phyloP scores from a whole-genome alignment of 2,797 vertebrate species.

The Sebastes vulpes region DNA sequence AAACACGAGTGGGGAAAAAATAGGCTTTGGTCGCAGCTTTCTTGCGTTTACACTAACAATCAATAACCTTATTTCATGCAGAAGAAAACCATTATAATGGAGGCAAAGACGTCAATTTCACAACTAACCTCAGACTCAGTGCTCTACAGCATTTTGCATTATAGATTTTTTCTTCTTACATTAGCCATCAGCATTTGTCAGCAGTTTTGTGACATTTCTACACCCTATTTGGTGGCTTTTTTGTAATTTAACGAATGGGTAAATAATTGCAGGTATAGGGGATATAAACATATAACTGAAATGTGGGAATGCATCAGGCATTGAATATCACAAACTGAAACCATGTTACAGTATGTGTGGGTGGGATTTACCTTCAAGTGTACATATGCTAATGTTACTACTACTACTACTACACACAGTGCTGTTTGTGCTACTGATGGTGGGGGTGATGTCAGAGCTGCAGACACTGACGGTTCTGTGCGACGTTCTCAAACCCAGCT shows the following conservation, averaged over 20 bases:
- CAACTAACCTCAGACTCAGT: background rate
- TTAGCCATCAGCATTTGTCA: background rate
- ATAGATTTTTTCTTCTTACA: constrained; percentile 6
- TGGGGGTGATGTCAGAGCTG: constrained; percentile 36
- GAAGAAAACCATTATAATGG: constrained; percentile 16
- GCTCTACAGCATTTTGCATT: background rate
- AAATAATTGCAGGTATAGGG: background rate
- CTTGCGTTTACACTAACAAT: background rate
- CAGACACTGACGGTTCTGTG: constrained; percentile 21
- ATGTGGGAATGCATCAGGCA: background rate
- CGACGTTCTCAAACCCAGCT: constrained; percentile 28
- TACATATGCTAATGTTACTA: constrained; percentile 8
- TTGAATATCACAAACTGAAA: background rate
- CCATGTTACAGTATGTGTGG: background rate
- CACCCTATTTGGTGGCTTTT: background rate
- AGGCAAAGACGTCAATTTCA: background rate
- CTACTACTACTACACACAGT: constrained; percentile 8
- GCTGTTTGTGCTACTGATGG: constrained; percentile 7
- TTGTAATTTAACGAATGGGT: background rate
- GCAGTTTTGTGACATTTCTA: background rate
- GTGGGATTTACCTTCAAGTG: constrained; percentile 14
- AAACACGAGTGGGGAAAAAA: background rate
- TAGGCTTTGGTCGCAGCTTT: background rate
- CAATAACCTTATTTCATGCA: constrained; percentile 9
- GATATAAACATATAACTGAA: background rate